Conservation (phyloP, 2,888 invertebrate species). For the Pharmacophagus antenor region DNA sequence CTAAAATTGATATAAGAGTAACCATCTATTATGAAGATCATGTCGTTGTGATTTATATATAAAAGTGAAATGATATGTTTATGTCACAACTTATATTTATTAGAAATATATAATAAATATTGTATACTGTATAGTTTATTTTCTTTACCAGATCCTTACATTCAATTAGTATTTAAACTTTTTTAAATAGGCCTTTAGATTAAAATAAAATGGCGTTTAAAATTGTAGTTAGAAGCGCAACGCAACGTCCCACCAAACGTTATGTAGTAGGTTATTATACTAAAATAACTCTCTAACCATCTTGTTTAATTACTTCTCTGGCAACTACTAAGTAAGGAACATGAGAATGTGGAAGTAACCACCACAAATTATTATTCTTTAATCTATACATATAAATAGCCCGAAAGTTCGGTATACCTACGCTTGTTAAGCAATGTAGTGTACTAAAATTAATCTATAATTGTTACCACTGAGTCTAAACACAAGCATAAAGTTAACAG, state of each 20-base stretch:
- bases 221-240: background rate
- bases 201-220: no score
- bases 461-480: no score
- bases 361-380: no score
- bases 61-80: slow-evolving; percentile 11
- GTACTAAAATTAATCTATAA: no score
- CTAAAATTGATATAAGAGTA: slow-evolving; percentile 84
- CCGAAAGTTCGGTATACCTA: no score
- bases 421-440: no score
- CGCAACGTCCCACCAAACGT: slow-evolving; percentile 24
- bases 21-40: slow-evolving; percentile 85
- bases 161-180: background rate
- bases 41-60: slow-evolving; percentile 84
- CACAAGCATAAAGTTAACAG: no score
- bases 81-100: slow-evolving; percentile 32
- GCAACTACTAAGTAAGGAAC: background rate
- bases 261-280: slow-evolving; percentile 31
- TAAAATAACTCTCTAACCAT: slow-evolving; percentile 28
- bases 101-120: background rate
- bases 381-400: no score
- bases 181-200: background rate
- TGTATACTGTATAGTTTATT: background rate
- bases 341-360: no score
- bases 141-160: background rate
- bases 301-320: slow-evolving; percentile 1